phyloP scores from a whole-genome alignment of 2,888 invertebrate species.

The Hirudinaria manillensis region DNA sequence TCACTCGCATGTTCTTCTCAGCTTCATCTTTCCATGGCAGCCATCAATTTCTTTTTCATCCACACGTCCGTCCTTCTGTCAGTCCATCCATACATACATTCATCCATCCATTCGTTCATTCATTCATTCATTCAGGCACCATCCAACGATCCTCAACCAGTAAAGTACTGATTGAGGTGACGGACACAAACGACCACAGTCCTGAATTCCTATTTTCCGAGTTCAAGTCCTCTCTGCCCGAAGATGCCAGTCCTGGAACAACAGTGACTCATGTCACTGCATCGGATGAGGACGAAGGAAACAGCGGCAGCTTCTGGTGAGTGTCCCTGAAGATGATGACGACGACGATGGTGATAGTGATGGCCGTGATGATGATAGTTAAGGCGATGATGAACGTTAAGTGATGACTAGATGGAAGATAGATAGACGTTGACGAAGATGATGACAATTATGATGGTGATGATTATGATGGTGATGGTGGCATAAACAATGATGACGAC shows the following conservation, averaged over 20 bases:
- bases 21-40: slow-evolving; percentile 21
- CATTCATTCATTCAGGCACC: slow-evolving; percentile 54
- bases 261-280: background rate
- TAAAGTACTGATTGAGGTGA: slow-evolving; percentile 75
- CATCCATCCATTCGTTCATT: slow-evolving; percentile 18
- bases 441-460: slow-evolving; percentile 9
- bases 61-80: slow-evolving; percentile 77
- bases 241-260: background rate
- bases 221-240: background rate
- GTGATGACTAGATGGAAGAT: background rate
- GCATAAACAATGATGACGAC: too few relatives aligned
- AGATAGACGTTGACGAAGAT: background rate
- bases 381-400: slow-evolving; percentile 1
- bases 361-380: slow-evolving; percentile 9
- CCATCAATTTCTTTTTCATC: slow-evolving; percentile 54
- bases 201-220: slow-evolving; percentile 66
- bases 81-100: slow-evolving; percentile 10
- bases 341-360: slow-evolving; percentile 14
- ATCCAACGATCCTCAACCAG: slow-evolving; percentile 88
- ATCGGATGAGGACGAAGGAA: background rate
- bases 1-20: background rate
- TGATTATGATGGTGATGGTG: slow-evolving; percentile 1
- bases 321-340: background rate
- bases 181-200: slow-evolving; percentile 88
- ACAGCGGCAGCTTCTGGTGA: background rate